Evolutionary conservation across 2,888 invertebrate genomes (phyloP).

Genomic region (Lithophane socia): DNA sequence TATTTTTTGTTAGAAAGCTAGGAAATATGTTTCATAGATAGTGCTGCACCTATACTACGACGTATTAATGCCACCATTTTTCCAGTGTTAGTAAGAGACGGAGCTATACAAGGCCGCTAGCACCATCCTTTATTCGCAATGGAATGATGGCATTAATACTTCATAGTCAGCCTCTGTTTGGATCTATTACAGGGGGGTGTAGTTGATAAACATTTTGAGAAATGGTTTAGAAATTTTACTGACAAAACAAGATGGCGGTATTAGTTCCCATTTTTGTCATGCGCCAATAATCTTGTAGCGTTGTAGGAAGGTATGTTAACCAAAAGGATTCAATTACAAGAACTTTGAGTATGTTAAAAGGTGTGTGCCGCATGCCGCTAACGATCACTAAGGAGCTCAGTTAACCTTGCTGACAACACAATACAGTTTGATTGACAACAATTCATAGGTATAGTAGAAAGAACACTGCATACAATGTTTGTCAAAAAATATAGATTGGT

Average conservation of each 20-base stretch:
- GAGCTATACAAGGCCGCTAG: too few species aligned
- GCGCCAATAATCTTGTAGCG: background rate
- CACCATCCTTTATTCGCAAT: too few species aligned
- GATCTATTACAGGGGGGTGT: background rate
- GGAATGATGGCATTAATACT: too few species aligned
- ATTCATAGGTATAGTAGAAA: constrained; percentile 2
- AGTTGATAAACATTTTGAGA: background rate
- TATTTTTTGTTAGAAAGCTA: background rate
- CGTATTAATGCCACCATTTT: too few species aligned
- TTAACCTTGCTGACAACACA: constrained; percentile 30
- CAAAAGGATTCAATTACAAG: background rate
- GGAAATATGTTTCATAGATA: background rate
- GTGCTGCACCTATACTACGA: background rate
- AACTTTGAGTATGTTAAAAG: background rate
- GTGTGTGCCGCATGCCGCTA: background rate
- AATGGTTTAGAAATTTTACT: background rate
- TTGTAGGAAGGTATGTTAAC: background rate
- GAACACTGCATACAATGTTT: background rate
- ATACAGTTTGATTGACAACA: constrained; percentile 13
- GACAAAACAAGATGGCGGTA: background rate
- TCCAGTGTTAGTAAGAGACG: too few species aligned
- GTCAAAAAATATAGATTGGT: background rate
- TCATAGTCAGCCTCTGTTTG: too few species aligned
- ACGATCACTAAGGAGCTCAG: background rate
- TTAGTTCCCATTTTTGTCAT: too few species aligned